Conservation (phyloP, 2,113 vertebrate genomes). For the Tenrec ecaudatus region DNA sequence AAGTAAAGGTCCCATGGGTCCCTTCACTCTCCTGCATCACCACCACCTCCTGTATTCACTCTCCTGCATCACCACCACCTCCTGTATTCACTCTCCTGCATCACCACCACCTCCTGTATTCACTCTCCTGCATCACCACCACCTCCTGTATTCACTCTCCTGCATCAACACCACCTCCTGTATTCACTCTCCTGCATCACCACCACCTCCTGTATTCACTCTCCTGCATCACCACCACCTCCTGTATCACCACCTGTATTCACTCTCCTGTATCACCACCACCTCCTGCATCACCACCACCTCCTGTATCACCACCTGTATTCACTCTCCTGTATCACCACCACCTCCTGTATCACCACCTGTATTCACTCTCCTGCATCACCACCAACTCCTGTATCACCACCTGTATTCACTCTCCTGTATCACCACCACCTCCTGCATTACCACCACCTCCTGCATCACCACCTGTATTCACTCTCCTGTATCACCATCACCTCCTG, state of each 20-base stretch:
- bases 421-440: background rate
- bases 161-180: background rate
- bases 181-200: background rate
- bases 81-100: background rate
- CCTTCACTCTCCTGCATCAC: background rate
- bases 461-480: background rate
- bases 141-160: background rate
- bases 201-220: background rate
- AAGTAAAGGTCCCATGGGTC: background rate
- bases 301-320: no score
- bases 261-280: background rate
- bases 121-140: background rate
- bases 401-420: background rate
- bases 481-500: background rate
- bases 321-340: background rate
- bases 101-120: background rate
- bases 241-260: no score
- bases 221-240: background rate
- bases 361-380: background rate
- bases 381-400: background rate
- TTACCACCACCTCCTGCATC: background rate
- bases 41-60: background rate
- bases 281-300: background rate
- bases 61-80: background rate
- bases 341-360: no score